Evolutionary conservation across 2,113 vertebrate genomes (phyloP).

Genomic region (Nesogale talazaci): DNA sequence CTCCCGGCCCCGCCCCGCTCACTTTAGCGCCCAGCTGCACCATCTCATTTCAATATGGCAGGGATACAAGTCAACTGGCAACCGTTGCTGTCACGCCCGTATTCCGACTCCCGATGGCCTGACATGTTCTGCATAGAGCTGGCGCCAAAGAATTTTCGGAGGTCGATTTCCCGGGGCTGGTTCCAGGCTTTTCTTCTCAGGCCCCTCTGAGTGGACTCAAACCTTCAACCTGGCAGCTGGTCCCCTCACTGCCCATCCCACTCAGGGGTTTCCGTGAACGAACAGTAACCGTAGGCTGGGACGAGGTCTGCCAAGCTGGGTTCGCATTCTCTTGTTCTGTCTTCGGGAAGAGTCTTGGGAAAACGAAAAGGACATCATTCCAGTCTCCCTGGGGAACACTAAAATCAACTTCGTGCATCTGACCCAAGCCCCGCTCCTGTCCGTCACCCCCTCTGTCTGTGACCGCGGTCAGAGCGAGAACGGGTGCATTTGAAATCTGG

Average conservation of each 20-base stretch:
- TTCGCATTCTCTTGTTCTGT: neutral
- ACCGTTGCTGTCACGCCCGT: neutral
- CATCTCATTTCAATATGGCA: neutral
- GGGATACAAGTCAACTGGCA: neutral
- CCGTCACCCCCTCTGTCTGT: too few species aligned
- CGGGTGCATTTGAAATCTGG: too few species aligned
- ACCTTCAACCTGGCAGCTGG: neutral
- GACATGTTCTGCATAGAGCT: neutral
- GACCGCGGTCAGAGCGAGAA: too few species aligned
- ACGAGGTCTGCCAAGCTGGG: neutral
- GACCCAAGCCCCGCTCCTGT: too few species aligned
- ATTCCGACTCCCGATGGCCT: neutral
- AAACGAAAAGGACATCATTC: neutral
- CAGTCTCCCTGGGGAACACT: neutral
- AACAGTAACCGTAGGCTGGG: neutral
- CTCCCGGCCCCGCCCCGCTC: rapidly evolving
- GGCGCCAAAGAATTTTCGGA: neutral
- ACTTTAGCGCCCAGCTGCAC: rapidly evolving
- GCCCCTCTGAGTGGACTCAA: neutral
- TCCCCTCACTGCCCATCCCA: neutral
- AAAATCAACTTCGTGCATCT: rapidly evolving
- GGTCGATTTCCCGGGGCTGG: neutral
- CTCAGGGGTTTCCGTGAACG: neutral
- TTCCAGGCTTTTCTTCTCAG: neutral
- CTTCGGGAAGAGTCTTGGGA: neutral